phyloP scores from a whole-genome alignment of 2,888 invertebrate species.

The Drosophila aldrichi region DNA sequence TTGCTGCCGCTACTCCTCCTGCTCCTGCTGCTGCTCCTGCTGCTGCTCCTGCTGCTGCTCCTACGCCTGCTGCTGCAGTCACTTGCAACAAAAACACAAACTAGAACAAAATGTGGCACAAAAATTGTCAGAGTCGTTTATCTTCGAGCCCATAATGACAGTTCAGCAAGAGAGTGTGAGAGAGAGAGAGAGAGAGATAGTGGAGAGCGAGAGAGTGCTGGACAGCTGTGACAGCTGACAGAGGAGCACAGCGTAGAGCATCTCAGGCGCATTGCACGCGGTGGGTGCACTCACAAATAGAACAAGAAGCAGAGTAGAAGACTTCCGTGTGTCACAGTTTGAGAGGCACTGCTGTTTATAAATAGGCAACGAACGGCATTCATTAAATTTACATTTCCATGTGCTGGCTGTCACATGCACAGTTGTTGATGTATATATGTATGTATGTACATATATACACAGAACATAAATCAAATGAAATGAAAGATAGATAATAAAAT shows the following conservation, averaged over 20 bases:
- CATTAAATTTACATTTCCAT: not conserved
- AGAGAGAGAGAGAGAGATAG: not conserved
- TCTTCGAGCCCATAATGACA: slow-evolving; percentile 80
- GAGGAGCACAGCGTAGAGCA: slow-evolving; percentile 17
- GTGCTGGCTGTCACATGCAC: not conserved
- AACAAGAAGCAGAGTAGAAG: not conserved
- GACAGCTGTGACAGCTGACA: slow-evolving; percentile 67
- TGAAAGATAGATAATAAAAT: no score
- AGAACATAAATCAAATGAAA: no score
- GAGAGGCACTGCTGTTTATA: not conserved
- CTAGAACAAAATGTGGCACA: slow-evolving; percentile 37
- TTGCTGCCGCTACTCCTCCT: not conserved
- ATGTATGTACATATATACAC: not conserved
- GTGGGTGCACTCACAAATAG: not conserved
- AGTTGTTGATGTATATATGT: not conserved
- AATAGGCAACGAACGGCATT: slow-evolving; percentile 1
- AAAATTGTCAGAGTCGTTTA: slow-evolving; percentile 74
- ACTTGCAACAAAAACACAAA: slow-evolving; percentile 37
- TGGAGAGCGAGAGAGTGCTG: slow-evolving; percentile 26
- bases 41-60: slow-evolving; percentile 20
- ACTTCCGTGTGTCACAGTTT: slow-evolving; percentile 27
- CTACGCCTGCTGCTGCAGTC: slow-evolving; percentile 34
- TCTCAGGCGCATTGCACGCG: slow-evolving; percentile 1
- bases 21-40: not conserved
- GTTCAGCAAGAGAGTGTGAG: slow-evolving; percentile 54